Evolutionary conservation across 2,797 vertebrate genomes (phyloP).

Genomic region (Hylomyscus alleni): DNA sequence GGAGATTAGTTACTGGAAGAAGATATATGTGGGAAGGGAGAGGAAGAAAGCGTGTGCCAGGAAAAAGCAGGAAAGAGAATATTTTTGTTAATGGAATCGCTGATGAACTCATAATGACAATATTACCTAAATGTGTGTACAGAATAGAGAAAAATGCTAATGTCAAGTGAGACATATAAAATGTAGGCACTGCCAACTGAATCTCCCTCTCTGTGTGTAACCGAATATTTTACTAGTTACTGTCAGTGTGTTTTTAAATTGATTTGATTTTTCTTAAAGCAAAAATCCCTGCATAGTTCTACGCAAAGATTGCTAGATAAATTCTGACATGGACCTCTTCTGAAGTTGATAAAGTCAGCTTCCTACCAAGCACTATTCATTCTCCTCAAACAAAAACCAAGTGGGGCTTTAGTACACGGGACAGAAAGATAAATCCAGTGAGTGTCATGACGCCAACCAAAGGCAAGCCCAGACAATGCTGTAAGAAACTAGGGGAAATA

Average conservation of each 20-base stretch:
- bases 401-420: neutral
- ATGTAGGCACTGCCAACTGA: constrained; percentile 28
- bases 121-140: constrained; percentile 61
- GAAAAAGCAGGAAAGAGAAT: constrained; percentile 80
- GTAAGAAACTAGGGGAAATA: constrained; percentile 8
- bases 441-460: neutral
- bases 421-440: constrained; percentile 13
- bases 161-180: constrained; percentile 66
- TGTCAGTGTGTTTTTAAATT: constrained; percentile 68
- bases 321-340: constrained; percentile 39
- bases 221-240: constrained; percentile 58
- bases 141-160: constrained; percentile 61
- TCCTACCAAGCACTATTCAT: neutral
- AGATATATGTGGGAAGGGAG: constrained; percentile 68
- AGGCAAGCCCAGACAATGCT: neutral
- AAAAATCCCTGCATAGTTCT: constrained; percentile 17
- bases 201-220: constrained; percentile 12
- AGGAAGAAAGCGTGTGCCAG: constrained; percentile 74
- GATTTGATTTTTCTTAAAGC: constrained; percentile 72
- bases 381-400: constrained; percentile 22
- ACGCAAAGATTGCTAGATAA: constrained; percentile 27
- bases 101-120: constrained; percentile 78
- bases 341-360: constrained; percentile 31
- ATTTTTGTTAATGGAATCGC: constrained; percentile 82
- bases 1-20: constrained; percentile 78